Evolutionary conservation across 1,140 invertebrate species (phyloP).

Genomic region (Brachionus plicatilis): DNA sequence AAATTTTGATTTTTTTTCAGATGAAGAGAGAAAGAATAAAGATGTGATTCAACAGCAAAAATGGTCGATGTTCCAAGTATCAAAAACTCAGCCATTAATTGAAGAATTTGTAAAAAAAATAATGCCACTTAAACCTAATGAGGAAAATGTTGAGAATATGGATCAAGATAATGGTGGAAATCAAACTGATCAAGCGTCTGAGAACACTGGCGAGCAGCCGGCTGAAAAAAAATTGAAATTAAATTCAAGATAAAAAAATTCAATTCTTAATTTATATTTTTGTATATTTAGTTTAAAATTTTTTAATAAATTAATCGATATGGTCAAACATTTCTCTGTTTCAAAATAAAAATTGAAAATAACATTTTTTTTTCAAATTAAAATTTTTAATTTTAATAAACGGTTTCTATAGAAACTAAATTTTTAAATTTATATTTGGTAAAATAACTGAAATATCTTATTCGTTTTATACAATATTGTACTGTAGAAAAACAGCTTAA

Average conservation of each 20-base stretch:
- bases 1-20: not conserved
- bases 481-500: not conserved
- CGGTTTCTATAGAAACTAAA: not conserved
- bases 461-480: not conserved
- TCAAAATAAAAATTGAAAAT: not conserved
- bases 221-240: conserved; percentile 37
- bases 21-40: conserved; percentile 35
- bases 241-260: not conserved
- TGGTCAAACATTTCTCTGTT: not conserved
- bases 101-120: conserved; percentile 1
- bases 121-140: not conserved
- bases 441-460: not conserved
- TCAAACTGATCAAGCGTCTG: not conserved
- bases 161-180: not conserved
- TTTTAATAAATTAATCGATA: not conserved
- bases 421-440: not conserved
- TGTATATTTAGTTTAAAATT: not conserved
- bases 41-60: conserved; percentile 13
- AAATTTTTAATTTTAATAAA: not conserved
- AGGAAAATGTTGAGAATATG: conserved; percentile 18
- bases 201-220: not conserved
- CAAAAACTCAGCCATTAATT: not conserved
- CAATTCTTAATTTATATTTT: not conserved
- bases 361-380: not conserved
- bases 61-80: not conserved